Conservation (phyloP, 2,888 invertebrate genomes). For the Hirtodrosophila cameraria region DNA sequence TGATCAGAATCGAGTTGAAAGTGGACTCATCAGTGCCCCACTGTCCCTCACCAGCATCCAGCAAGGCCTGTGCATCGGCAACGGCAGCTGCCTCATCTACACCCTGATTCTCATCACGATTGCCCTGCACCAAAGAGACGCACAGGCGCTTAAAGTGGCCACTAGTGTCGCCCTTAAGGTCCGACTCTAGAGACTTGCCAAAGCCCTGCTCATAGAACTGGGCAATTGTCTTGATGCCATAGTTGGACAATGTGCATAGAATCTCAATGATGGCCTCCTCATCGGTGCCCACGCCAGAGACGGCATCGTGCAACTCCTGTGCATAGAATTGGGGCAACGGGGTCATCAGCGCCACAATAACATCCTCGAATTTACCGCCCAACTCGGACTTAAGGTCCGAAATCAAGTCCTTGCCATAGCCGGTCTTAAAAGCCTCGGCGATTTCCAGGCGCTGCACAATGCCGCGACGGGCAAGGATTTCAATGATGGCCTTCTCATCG, state of each 20-base stretch:
- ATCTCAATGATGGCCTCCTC: conserved; percentile 96
- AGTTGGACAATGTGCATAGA: conserved; percentile 95
- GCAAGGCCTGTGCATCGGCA: conserved; percentile 92
- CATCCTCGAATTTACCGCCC: conserved; percentile 94
- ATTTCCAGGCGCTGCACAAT: conserved; percentile 96
- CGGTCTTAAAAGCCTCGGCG: conserved; percentile 94
- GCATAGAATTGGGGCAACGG: conserved; percentile 96
- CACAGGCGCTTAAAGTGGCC: conserved; percentile 97
- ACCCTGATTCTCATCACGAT: conserved; percentile 94
- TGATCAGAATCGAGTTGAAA: conserved; percentile 93
- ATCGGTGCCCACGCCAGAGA: conserved; percentile 94
- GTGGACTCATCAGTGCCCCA: conserved; percentile 96
- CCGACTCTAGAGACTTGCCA: conserved; percentile 91
- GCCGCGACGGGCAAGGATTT: conserved; percentile 93
- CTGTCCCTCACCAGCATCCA: conserved; percentile 91
- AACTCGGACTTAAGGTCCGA: conserved; percentile 95
- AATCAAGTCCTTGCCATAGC: conserved; percentile 94
- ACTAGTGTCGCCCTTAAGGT: conserved; percentile 95
- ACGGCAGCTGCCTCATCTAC: conserved; percentile 92
- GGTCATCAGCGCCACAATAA: conserved; percentile 95
- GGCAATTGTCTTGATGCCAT: conserved; percentile 93
- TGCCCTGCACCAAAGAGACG: conserved; percentile 94
- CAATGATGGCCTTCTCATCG: conserved; percentile 95
- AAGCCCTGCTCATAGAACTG: conserved; percentile 94
- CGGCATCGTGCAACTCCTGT: conserved; percentile 94